These are phyloP conservation scores for Diadromus collaris DNA, from an alignment of 2,888 invertebrate genomes.

Conservation along the genomic window DNA sequence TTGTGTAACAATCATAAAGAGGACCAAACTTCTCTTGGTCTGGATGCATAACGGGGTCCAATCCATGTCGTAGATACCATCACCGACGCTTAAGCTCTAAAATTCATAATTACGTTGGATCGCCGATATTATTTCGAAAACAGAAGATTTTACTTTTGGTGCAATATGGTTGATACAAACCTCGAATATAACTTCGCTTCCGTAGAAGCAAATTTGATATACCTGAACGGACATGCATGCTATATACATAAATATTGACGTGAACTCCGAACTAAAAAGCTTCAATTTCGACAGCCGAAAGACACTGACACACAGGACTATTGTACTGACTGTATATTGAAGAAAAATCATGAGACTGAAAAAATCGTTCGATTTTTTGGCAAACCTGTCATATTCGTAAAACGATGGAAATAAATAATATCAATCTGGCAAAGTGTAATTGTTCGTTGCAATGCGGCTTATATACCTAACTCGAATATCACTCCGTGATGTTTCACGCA, in stretches of 20 bases:
- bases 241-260: constrained; percentile 57
- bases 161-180: constrained; percentile 53
- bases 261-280: constrained; percentile 54
- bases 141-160: background rate
- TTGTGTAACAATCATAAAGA: constrained; percentile 64
- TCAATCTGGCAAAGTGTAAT: background rate
- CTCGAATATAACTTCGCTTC: constrained; percentile 68
- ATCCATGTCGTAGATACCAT: constrained; percentile 67
- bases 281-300: constrained; percentile 60
- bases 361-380: constrained; percentile 47
- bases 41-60: constrained; percentile 62
- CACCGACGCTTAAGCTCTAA: constrained; percentile 55
- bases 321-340: constrained; percentile 60
- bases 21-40: constrained; percentile 58
- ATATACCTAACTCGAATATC: constrained; percentile 34
- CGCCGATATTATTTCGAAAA: background rate
- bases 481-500: constrained; percentile 54
- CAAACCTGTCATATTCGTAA: constrained; percentile 30
- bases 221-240: constrained; percentile 65
- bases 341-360: constrained; percentile 59
- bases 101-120: background rate
- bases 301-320: constrained; percentile 65
- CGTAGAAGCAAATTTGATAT: constrained; percentile 71
- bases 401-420: background rate
- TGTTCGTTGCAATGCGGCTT: background rate